phyloP scores from a whole-genome alignment of 2,888 invertebrate species.

The Trissonchulus latispiculum region DNA sequence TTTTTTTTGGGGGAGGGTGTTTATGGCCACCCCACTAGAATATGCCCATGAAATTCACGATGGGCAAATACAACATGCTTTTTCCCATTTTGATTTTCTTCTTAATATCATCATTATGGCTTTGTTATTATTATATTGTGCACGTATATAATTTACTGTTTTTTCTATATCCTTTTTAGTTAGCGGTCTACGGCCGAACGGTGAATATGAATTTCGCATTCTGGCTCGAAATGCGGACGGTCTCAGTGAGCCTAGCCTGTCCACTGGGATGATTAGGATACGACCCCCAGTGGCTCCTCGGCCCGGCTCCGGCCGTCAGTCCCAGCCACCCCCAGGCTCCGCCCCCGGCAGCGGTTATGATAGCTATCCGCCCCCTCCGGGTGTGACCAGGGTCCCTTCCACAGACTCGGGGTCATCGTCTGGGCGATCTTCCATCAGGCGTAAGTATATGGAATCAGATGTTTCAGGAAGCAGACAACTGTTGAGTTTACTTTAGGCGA shows the following conservation, averaged over 20 bases:
- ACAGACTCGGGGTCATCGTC: no score
- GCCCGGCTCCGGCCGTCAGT: background rate
- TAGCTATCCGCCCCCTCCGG: background rate
- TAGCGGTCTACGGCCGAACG: conserved; percentile 38
- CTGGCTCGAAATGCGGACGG: conserved; percentile 37
- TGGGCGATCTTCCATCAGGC: no score
- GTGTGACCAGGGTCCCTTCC: no score
- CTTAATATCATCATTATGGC: no score
- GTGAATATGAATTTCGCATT: conserved; percentile 43
- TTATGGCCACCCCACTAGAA: no score
- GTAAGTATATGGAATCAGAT: no score
- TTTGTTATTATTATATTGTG: conserved; percentile 19
- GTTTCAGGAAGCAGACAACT: no score
- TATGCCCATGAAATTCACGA: no score
- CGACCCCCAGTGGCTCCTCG: conserved; percentile 28
- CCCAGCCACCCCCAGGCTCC: background rate
- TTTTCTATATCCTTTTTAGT: conserved; percentile 30
- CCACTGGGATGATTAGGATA: conserved; percentile 31
- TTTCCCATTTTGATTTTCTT: no score
- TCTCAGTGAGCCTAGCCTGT: conserved; percentile 28
- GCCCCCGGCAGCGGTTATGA: background rate
- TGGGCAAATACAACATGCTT: no score
- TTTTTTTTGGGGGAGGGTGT: no score
- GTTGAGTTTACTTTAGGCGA: no score
- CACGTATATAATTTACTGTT: background rate